These are phyloP conservation scores for Cheiracanthium punctorium DNA, from an alignment of 2,888 invertebrate genomes.

Conservation along the genomic window DNA sequence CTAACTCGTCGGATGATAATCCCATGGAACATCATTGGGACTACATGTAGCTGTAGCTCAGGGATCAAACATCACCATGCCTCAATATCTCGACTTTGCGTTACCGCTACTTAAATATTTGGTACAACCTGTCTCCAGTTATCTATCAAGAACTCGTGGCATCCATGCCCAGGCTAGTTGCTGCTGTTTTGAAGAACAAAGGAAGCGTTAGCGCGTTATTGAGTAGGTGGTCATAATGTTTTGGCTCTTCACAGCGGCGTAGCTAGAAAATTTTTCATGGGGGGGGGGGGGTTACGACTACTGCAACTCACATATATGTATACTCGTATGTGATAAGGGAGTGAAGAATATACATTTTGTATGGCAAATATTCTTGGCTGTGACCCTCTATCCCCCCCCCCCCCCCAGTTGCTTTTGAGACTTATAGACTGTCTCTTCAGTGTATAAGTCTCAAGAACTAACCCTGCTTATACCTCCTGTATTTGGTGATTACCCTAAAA, in stretches of 20 bases:
- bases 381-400: no score
- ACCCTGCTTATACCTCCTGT: no score
- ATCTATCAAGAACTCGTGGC: not conserved
- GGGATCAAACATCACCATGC: not conserved
- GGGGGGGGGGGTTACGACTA: no score
- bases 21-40: not conserved
- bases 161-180: not conserved
- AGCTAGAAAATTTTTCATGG: no score
- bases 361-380: no score
- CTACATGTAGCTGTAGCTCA: not conserved
- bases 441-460: no score
- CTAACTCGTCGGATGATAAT: not conserved
- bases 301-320: no score
- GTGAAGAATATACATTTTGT: no score
- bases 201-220: not conserved
- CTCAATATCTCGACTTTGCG: not conserved
- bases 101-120: not conserved
- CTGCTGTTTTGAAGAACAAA: not conserved
- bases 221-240: not conserved
- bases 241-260: not conserved
- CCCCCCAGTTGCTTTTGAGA: no score
- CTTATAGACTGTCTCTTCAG: no score
- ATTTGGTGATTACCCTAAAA: no score
- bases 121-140: not conserved
- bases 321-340: no score